A percentile compares a stretch with the other conserved stretches of the same genome.
phyloP scores from a whole-genome alignment of 2,113 vertebrate species.

The Parus major region DNA sequence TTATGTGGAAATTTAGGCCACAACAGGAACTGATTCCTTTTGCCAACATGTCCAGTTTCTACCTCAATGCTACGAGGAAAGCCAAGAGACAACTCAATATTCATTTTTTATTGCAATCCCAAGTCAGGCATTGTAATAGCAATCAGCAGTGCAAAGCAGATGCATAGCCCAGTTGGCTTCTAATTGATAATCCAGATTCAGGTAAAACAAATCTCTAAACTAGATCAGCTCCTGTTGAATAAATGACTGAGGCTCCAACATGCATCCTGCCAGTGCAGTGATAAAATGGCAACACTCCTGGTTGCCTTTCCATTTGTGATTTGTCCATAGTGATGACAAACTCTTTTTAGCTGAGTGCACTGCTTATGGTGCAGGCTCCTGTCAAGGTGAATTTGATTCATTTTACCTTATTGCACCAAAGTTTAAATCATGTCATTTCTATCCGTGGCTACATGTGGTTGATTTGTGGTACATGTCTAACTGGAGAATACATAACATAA shows the following conservation, averaged over 20 bases:
- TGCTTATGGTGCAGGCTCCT: slow-evolving; percentile 27
- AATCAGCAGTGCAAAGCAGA: not conserved
- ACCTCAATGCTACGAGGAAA: not conserved
- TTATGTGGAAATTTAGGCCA: not conserved
- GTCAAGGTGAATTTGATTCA: slow-evolving; percentile 69
- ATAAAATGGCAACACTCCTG: not conserved
- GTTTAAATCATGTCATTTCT: slow-evolving; percentile 74
- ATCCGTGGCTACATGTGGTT: slow-evolving; percentile 59
- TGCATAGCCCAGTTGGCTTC: not conserved
- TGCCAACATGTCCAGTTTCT: not conserved
- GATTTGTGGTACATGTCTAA: slow-evolving; percentile 67
- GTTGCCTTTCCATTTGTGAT: slow-evolving; percentile 12
- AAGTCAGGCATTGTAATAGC: not conserved
- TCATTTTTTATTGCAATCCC: not conserved
- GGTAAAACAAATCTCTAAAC: not conserved
- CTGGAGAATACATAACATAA: slow-evolving; percentile 48
- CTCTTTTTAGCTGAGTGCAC: slow-evolving; percentile 26
- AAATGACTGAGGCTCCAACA: not conserved
- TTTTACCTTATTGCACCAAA: slow-evolving; percentile 69
- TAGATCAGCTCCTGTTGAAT: not conserved
- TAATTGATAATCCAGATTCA: not conserved
- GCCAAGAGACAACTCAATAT: not conserved
- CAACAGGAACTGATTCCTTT: not conserved
- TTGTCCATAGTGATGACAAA: slow-evolving; percentile 25
- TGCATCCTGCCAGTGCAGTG: not conserved